Conservation (phyloP, 2,797 vertebrate genomes). For the Acipenser oxyrinchus region DNA sequence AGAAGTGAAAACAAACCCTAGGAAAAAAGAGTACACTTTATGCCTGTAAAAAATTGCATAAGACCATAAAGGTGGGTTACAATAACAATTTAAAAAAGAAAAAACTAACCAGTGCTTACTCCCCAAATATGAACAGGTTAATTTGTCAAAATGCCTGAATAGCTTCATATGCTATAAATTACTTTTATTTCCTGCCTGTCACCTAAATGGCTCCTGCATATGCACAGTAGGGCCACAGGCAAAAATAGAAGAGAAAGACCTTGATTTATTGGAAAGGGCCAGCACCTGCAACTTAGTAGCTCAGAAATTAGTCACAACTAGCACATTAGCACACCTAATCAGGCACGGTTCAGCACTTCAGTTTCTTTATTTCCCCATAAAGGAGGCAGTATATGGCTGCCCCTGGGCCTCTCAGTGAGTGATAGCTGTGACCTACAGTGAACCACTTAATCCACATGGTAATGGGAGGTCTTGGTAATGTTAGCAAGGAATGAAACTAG, state of each 20-base stretch:
- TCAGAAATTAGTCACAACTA: constrained; percentile 98
- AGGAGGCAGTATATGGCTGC: constrained; percentile 73
- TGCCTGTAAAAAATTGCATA: constrained; percentile 47
- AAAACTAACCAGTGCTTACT: constrained; percentile 47
- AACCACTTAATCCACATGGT: constrained; percentile 59
- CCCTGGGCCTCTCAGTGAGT: constrained; percentile 79
- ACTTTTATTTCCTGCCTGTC: constrained; percentile 73
- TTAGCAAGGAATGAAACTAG: constrained; percentile 30
- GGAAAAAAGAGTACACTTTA: constrained; percentile 46
- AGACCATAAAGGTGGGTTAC: constrained; percentile 52
- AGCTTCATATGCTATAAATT: constrained; percentile 81
- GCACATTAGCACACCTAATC: constrained; percentile 96
- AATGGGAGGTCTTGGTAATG: constrained; percentile 34
- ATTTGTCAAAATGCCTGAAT: constrained; percentile 57
- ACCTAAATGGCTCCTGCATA: constrained; percentile 80
- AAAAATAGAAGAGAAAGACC: constrained; percentile 50
- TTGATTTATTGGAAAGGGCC: constrained; percentile 81
- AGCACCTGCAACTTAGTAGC: constrained; percentile 89
- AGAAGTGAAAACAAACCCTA: too few relatives aligned
- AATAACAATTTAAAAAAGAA: constrained; percentile 75
- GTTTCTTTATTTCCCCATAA: constrained; percentile 92
- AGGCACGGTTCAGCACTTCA: constrained; percentile 84
- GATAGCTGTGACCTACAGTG: constrained; percentile 83
- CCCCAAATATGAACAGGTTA: constrained; percentile 55
- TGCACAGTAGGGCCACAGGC: constrained; percentile 63